Conservation (phyloP, 2,888 invertebrate species). For the Amphipoea oculea region DNA sequence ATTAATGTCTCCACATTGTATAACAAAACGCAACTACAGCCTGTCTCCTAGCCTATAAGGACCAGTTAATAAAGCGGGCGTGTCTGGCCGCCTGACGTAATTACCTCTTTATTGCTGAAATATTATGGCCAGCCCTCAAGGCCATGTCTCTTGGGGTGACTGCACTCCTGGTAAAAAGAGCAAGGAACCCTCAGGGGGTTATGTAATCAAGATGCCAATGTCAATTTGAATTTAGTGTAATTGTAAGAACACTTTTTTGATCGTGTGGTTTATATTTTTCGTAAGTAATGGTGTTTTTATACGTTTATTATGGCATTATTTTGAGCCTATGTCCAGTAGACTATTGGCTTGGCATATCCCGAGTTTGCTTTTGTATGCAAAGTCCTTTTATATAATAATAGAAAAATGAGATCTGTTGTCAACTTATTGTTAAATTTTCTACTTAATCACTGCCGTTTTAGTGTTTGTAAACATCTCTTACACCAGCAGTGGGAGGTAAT, state of each 20-base stretch:
- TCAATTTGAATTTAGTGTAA: slow-evolving; percentile 46
- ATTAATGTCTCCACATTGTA: too few species aligned
- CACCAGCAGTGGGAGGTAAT: too few species aligned
- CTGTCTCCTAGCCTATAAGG: slow-evolving; percentile 53
- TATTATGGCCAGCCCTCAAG: slow-evolving; percentile 61
- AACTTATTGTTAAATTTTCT: neutral
- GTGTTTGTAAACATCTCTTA: neutral
- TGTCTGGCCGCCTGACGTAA: slow-evolving; percentile 57
- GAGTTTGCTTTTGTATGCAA: neutral
- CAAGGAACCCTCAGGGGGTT: slow-evolving; percentile 43
- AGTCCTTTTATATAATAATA: neutral
- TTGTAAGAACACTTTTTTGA: slow-evolving; percentile 17
- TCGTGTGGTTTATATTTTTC: neutral
- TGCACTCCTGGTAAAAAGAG: slow-evolving; percentile 60
- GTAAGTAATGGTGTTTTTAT: neutral
- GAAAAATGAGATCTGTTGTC: neutral
- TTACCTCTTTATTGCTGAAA: slow-evolving; percentile 71
- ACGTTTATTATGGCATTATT: neutral
- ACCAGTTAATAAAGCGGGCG: slow-evolving; percentile 58
- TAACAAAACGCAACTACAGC: neutral
- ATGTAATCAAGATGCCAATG: slow-evolving; percentile 55
- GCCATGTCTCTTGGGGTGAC: slow-evolving; percentile 47
- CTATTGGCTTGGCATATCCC: too few species aligned
- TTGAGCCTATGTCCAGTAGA: neutral
- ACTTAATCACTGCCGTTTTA: neutral